Percentiles rank a stretch among this genome's conserved stretches.
Conservation (phyloP, 1,140 invertebrate genomes). For the Scaptodrosophila lebanonensis region DNA sequence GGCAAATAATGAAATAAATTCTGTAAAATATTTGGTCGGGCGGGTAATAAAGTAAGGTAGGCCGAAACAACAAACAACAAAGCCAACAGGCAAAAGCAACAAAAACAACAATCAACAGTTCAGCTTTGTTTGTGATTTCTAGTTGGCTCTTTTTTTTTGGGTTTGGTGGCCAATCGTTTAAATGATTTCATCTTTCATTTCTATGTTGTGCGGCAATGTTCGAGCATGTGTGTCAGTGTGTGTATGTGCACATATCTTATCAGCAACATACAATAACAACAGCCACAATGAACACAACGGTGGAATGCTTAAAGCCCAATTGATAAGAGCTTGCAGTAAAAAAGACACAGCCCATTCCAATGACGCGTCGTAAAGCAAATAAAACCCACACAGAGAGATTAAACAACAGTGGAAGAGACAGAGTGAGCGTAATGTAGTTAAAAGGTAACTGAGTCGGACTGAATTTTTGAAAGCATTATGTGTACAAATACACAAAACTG, state of each 20-base stretch:
- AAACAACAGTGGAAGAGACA: constrained; percentile 35
- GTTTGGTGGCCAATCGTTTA: too few species aligned
- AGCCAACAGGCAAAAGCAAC: too few species aligned
- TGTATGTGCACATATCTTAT: constrained; percentile 52
- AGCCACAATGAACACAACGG: constrained; percentile 31
- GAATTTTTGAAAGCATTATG: constrained; percentile 24
- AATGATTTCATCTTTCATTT: too few species aligned
- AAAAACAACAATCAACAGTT: too few species aligned
- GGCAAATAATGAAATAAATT: not conserved
- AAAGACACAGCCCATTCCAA: constrained; percentile 9
- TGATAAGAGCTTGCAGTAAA: constrained; percentile 42
- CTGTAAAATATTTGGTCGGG: constrained; percentile 2
- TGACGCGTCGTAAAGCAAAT: constrained; percentile 20
- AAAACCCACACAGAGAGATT: constrained; percentile 16
- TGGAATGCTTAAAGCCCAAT: constrained; percentile 57
- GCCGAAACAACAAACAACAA: too few species aligned
- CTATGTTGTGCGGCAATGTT: too few species aligned
- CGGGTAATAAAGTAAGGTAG: too few species aligned
- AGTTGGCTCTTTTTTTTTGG: too few species aligned
- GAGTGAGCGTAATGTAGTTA: constrained; percentile 47
- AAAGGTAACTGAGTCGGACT: not conserved
- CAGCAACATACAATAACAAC: constrained; percentile 8
- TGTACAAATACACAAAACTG: constrained; percentile 42
- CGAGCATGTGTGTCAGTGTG: too few species aligned
- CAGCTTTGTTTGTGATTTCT: too few species aligned